phyloP scores from a whole-genome alignment of 2,113 vertebrate genomes.

The Gallinago media region DNA sequence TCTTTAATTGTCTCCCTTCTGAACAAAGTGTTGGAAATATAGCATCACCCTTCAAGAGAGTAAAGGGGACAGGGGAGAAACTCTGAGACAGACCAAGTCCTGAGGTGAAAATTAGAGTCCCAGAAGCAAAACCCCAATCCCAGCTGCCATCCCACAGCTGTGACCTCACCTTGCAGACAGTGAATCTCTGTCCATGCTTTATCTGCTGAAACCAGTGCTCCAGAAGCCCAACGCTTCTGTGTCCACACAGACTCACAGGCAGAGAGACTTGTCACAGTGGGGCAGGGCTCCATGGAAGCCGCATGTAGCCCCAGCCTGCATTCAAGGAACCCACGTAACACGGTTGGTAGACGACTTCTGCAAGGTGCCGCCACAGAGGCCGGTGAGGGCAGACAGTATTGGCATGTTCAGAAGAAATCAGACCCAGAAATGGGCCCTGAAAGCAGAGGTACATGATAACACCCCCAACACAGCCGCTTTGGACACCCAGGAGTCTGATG shows the following conservation, averaged over 20 bases:
- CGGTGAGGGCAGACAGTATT: neutral
- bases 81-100: neutral
- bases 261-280: accelerated
- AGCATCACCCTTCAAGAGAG: accelerated
- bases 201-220: neutral
- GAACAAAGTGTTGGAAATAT: neutral
- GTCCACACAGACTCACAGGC: neutral
- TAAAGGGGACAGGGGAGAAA: neutral
- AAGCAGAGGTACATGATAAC: accelerated
- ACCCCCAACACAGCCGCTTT: neutral
- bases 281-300: neutral
- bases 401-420: neutral
- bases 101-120: neutral
- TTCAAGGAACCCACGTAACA: accelerated
- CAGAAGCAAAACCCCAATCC: neutral
- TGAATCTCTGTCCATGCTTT: neutral
- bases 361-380: accelerated
- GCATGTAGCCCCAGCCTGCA: accelerated
- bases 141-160: neutral
- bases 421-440: neutral
- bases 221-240: accelerated
- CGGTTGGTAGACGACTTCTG: neutral
- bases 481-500: neutral
- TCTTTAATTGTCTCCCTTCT: neutral
- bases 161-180: neutral